Percentiles rank a stretch among this genome's conserved stretches.
Evolutionary conservation across 2,888 invertebrate genomes (phyloP).

Genomic region (Drosophila demipolita): DNA sequence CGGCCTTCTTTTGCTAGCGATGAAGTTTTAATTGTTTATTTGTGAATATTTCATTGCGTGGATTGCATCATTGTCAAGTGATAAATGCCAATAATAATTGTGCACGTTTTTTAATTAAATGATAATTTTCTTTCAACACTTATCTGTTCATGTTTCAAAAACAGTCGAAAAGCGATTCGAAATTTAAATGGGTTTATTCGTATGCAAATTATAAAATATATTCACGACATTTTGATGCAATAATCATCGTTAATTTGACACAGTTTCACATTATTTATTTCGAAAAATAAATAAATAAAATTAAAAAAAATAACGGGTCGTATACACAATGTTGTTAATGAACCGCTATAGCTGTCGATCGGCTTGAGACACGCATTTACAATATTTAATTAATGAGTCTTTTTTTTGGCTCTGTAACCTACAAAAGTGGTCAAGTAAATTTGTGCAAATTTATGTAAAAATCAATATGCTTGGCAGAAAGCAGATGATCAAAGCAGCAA

Average conservation of each 20-base stretch:
- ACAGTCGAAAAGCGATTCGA: not conserved
- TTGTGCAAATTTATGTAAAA: slow-evolving; percentile 1
- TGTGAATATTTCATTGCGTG: slow-evolving; percentile 7
- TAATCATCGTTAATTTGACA: slow-evolving; percentile 60
- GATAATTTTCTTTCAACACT: slow-evolving; percentile 5
- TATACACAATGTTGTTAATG: slow-evolving; percentile 33
- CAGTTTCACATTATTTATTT: slow-evolving; percentile 46
- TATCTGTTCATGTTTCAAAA: not conserved
- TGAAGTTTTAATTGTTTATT: not conserved
- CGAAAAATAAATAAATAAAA: not conserved
- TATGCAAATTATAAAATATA: slow-evolving; percentile 46
- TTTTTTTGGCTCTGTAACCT: not conserved
- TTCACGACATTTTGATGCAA: slow-evolving; percentile 16
- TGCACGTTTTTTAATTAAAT: slow-evolving; percentile 23
- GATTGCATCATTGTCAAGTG: slow-evolving; percentile 41
- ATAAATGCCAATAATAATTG: slow-evolving; percentile 37
- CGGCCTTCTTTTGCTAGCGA: not conserved
- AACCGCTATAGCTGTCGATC: slow-evolving; percentile 30
- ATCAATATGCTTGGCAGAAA: not conserved
- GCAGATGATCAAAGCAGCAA: not conserved
- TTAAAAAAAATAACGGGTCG: slow-evolving; percentile 18
- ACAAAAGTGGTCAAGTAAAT: not conserved
- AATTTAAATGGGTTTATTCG: slow-evolving; percentile 6
- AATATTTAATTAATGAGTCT: slow-evolving; percentile 9
- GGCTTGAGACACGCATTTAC: slow-evolving; percentile 16